Evolutionary conservation across 2,113 vertebrate genomes (phyloP).

Genomic region (Sprattus sprattus): DNA sequence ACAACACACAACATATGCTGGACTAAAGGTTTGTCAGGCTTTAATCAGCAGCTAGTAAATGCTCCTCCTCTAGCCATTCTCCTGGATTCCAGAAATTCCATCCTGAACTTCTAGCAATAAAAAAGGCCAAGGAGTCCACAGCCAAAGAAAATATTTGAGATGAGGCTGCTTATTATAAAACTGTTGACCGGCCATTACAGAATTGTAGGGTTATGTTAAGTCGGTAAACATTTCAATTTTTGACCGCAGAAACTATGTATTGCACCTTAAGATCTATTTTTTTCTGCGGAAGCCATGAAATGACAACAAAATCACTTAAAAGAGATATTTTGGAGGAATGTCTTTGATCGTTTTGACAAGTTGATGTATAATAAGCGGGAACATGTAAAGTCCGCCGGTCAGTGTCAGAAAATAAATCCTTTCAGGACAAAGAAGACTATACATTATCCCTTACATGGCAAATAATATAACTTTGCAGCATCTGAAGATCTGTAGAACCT

Average conservation of each 20-base stretch:
- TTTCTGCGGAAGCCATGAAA: no score
- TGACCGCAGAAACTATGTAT: neutral
- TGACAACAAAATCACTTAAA: no score
- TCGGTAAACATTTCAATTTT: neutral
- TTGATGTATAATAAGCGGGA: no score
- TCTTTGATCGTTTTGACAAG: no score
- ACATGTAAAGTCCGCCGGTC: no score
- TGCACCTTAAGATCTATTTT: neutral
- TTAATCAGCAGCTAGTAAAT: neutral
- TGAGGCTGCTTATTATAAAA: neutral
- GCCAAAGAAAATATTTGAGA: neutral
- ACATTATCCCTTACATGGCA: neutral
- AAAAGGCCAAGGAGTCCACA: neutral
- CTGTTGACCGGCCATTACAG: neutral
- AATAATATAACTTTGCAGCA: neutral
- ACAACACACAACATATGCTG: no score
- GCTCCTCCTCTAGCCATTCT: neutral
- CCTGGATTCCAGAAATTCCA: neutral
- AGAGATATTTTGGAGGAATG: no score
- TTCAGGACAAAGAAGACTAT: no score
- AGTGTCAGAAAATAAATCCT: no score
- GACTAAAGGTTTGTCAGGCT: neutral
- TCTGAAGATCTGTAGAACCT: no score
- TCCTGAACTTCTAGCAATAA: neutral
- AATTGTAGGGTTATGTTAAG: neutral